Base-by-base conservation (phyloP, 2,797 vertebrate species). In the Sparidentex hasta region DNA sequence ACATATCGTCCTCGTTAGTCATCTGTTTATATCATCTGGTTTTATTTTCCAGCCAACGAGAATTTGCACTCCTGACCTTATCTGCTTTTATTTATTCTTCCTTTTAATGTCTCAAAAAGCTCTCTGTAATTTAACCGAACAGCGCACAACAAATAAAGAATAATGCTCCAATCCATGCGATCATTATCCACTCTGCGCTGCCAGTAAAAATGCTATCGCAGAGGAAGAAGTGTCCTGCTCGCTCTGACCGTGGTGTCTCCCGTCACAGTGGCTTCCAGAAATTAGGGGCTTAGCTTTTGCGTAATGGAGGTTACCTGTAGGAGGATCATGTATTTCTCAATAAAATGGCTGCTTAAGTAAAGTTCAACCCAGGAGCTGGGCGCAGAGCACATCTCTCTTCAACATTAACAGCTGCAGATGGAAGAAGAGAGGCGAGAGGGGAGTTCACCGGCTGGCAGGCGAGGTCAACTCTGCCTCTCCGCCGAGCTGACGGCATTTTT, bases 351-450 rank as follows among this genome's bases (percentile, higher is more conserved):
- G 73, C 83, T 87, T 57, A 67, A 82, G 85, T 76, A 59, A 75
- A 78, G 81, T 75, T 74, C 66, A 58, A 27, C 47, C 13, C 2
- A 1, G 43, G 58, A 38, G 57, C 62, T 43, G 65, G 54, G 75
- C 73, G 72, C 54, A 7, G 56, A 9, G 41, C 65, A 8, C 57
- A 68, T 81, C 67, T 82, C 74, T 81, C 71, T 81, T 65, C 83
- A 85, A 27, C 65, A 47, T 74, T 64, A 91, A 87, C 88, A 90
- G 88, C 90, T 90, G 90, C 84, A 75, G 67, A 63, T 57, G 64
- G 82, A 69, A 50, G 68, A 23, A 23, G 44, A 68, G 80, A 58
- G 62, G 61, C 74, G 75, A 76, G 75, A 1, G 66, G 57, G 76
- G 65, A 81, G 74, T 88, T 74, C 66, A 27, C 81, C 23, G 47